Evolutionary conservation across 2,797 vertebrate species (phyloP), one percentile per base, ranked within the genome.

Genomic region (Iguana delicatissima): DNA sequence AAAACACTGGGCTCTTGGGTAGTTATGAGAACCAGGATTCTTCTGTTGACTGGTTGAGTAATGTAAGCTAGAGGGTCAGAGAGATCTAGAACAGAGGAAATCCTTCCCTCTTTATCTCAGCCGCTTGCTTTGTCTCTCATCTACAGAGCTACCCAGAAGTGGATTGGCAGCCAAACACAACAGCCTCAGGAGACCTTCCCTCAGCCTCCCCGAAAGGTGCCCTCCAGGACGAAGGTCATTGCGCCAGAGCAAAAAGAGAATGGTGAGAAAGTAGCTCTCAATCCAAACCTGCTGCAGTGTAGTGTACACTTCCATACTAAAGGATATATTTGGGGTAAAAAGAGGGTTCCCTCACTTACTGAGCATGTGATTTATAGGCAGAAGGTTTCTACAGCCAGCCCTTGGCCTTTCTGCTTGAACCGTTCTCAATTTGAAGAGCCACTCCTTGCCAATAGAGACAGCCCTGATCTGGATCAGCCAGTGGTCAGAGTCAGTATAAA

Each of bases 221-320:
- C 86, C 69, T 79, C 90, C 81, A 87, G 91, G 85, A 92, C 74
- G 22, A 80, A 84, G 42, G 46, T 92, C 55, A 87, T 90, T 10
- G 3, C 84, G 74, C 74, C 80, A 16, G 67, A 32, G 80, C 62
- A 72, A 74, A 59, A 22, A 32, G 50, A 69, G 16, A 80, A 76
- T 3, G 72, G 83, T 83, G n/a, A 89, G 72, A 62, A 14, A 59
- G 16, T 42, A 32, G 18, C 52, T 38, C 7, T 0, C 18, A 3
- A 18, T 16, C 29, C 7, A 62, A 69, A 26, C 8, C 29, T 20
- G 57, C 55, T 87, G 26, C 55, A 77, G 13, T 22, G 7, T 29
- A 35, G 8, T 79, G 74, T 42, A 69, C 16, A 0, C 18, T 69
- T 26, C 22, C 57, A 16, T 83, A 6, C 26, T 46, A 14, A 59